phyloP scores from a whole-genome alignment of 1,140 invertebrate species.

The Camponotus floridanus region DNA sequence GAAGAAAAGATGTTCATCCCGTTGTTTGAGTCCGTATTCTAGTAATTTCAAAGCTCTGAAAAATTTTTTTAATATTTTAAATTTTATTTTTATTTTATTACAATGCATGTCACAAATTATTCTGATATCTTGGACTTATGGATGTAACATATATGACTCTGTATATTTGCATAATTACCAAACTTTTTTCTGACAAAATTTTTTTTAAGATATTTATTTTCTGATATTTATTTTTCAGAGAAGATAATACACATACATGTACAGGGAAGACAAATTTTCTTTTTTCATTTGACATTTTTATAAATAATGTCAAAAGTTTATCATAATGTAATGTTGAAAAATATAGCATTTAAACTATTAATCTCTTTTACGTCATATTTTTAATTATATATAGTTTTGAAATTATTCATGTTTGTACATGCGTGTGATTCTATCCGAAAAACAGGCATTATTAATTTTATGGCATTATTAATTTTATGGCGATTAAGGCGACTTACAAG shows the following conservation, averaged over 20 bases:
- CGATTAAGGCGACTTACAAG: too few species aligned
- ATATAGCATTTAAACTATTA: neutral
- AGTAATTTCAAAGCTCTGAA: conserved; percentile 87
- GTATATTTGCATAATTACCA: too few species aligned
- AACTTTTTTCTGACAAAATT: neutral
- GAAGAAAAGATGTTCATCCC: conserved; percentile 87
- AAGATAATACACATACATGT: too few species aligned
- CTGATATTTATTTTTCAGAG: neutral
- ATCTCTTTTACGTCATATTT: neutral
- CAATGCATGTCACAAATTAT: neutral
- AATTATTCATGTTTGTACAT: neutral
- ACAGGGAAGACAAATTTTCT: too few species aligned
- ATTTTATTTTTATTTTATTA: too few species aligned
- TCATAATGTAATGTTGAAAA: neutral
- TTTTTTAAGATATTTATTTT: too few species aligned
- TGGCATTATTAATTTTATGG: too few species aligned
- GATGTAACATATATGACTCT: too few species aligned
- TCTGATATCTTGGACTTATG: neutral
- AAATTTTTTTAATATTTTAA: neutral
- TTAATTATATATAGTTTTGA: neutral
- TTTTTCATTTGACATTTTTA: too few species aligned
- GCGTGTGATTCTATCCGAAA: too few species aligned
- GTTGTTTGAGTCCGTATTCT: conserved; percentile 88
- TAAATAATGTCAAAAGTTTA: neutral
- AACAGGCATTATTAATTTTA: too few species aligned